Percentiles rank a stretch among this genome's conserved stretches.
These are phyloP conservation scores for Azorinus chamasolen DNA, from an alignment of 2,888 invertebrate genomes.

Conservation along the genomic window DNA sequence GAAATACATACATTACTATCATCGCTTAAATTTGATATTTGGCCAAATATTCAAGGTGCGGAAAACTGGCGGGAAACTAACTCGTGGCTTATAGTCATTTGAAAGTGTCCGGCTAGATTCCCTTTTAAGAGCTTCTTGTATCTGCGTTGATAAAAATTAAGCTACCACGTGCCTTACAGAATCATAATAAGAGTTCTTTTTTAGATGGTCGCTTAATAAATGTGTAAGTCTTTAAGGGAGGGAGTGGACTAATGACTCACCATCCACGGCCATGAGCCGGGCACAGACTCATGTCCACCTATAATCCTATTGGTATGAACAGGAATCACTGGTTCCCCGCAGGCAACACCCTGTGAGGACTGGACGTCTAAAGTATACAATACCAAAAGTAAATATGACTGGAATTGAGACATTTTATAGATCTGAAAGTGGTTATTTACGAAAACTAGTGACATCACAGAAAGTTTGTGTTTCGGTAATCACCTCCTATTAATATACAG, in stretches of 20 bases:
- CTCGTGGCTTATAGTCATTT: neutral
- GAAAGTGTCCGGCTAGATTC: neutral
- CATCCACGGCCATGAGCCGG: conserved; percentile 97
- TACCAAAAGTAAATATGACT: no score
- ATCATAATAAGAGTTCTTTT: neutral
- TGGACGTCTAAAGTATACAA: no score
- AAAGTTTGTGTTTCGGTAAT: no score
- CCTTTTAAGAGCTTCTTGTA: no score
- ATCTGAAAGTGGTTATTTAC: no score
- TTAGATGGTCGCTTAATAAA: neutral
- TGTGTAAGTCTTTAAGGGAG: neutral
- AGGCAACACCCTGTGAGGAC: neutral
- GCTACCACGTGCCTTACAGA: neutral
- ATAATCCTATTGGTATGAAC: conserved; percentile 88
- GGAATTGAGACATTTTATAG: no score
- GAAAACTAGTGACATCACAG: no score
- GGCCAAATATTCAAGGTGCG: no score
- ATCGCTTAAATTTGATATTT: no score
- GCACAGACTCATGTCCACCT: conserved; percentile 93
- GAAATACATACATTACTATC: no score
- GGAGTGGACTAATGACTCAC: conserved; percentile 83
- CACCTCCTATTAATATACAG: no score
- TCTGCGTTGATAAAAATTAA: no score
- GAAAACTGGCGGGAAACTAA: neutral
- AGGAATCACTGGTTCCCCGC: conserved; percentile 47